phyloP scores from a whole-genome alignment of 1,140 invertebrate genomes.

The Drosophila azteca region DNA sequence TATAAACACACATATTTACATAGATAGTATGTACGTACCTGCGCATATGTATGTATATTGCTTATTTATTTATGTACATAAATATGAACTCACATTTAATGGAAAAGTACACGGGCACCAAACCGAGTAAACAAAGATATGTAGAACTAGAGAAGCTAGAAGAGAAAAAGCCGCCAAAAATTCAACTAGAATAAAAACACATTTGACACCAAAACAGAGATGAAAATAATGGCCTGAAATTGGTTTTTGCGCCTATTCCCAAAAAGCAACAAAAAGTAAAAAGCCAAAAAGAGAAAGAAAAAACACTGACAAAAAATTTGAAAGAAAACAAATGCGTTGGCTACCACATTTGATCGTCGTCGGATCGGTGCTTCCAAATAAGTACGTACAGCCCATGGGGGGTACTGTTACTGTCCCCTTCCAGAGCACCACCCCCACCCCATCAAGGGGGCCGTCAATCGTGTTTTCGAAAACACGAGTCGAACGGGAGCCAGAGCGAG shows the following conservation, averaged over 20 bases:
- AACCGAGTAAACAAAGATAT: constrained; percentile 31
- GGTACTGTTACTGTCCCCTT: constrained; percentile 10
- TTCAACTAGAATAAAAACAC: constrained; percentile 42
- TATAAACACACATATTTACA: neutral
- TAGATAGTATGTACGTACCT: neutral
- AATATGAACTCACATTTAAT: constrained; percentile 34
- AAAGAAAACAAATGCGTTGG: neutral
- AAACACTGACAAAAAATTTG: neutral
- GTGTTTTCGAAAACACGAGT: neutral
- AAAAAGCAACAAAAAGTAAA: constrained; percentile 33
- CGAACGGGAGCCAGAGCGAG: constrained; percentile 3
- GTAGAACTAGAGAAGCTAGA: constrained; percentile 35
- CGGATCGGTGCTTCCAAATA: constrained; percentile 55
- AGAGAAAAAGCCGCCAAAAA: constrained; percentile 28
- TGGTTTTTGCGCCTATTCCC: constrained; percentile 33
- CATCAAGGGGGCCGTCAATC: constrained; percentile 16
- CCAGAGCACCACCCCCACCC: neutral
- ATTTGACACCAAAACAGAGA: constrained; percentile 35
- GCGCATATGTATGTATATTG: neutral
- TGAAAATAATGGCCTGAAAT: constrained; percentile 61
- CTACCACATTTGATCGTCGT: constrained; percentile 18
- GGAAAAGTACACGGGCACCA: constrained; percentile 34
- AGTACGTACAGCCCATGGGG: constrained; percentile 45
- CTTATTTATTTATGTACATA: constrained; percentile 23
- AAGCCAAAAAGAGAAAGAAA: constrained; percentile 11